These are phyloP conservation scores for Drosophila setosimentum DNA, from an alignment of 2,888 invertebrate genomes.

Conservation along the genomic window DNA sequence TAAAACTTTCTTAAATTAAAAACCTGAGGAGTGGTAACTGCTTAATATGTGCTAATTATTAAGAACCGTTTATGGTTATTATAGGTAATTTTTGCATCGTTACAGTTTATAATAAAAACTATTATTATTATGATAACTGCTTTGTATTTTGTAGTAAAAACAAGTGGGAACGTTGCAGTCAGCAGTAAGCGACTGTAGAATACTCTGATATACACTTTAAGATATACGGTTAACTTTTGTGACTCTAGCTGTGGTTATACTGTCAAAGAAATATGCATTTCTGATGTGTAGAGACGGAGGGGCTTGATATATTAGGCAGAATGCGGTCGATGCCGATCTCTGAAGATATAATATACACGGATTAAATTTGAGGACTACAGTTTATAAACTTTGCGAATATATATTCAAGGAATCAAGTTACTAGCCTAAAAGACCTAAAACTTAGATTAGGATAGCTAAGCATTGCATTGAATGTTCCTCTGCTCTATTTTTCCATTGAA, in stretches of 20 bases:
- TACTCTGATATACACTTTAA: background rate
- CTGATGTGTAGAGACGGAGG: accelerated
- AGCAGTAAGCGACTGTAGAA: background rate
- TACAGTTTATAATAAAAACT: background rate
- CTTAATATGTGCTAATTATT: background rate
- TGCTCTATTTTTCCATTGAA: background rate
- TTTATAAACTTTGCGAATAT: background rate
- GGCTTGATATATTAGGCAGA: background rate
- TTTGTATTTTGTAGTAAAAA: background rate
- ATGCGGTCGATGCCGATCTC: background rate
- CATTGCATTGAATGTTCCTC: background rate
- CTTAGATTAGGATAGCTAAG: background rate
- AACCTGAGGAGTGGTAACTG: too few relatives aligned
- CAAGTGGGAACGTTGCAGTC: background rate
- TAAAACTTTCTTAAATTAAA: too few relatives aligned
- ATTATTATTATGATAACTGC: background rate
- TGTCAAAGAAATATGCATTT: background rate
- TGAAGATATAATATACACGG: too few relatives aligned
- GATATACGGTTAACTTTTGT: background rate
- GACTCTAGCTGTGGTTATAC: background rate
- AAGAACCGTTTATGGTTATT: background rate
- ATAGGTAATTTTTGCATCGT: background rate
- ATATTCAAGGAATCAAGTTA: background rate
- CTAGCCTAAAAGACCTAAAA: background rate
- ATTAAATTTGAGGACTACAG: background rate